Percentiles rank a stretch among this genome's conserved stretches.
Conservation (phyloP, 2,113 vertebrate genomes). For the Carassius gibelio region DNA sequence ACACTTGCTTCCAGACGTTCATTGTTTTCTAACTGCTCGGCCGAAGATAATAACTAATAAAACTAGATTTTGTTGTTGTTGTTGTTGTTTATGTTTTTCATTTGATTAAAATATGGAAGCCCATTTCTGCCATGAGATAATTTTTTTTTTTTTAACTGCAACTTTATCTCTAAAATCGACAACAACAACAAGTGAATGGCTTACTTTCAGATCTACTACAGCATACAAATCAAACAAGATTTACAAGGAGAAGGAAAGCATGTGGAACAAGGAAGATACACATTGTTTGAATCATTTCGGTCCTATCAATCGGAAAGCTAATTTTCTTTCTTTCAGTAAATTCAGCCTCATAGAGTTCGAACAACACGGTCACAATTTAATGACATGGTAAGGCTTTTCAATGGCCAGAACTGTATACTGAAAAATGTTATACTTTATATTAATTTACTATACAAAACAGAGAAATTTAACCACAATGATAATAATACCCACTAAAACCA, state of each 20-base stretch:
- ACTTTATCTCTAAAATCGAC: no score
- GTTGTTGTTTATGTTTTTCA: no score
- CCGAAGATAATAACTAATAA: background rate
- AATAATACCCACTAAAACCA: no score
- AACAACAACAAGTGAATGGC: background rate
- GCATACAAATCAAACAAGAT: background rate
- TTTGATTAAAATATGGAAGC: no score
- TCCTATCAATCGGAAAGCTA: background rate
- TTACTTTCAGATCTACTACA: background rate
- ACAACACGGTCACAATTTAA: no score
- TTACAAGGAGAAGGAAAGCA: background rate
- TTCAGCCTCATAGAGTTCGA: background rate
- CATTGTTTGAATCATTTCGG: background rate
- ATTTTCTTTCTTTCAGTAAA: no score
- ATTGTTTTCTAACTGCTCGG: background rate
- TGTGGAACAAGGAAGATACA: background rate
- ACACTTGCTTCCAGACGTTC: background rate
- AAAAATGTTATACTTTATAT: background rate
- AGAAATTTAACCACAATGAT: no score
- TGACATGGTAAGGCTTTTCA: no score
- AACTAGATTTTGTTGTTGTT: background rate
- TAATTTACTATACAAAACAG: no score
- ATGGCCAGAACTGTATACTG: no score
- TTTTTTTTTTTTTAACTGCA: no score
- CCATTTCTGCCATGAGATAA: no score